Percentiles rank a stretch among this genome's conserved stretches.
Conservation (phyloP, 2,113 vertebrate genomes). For the Malurus elegans region DNA sequence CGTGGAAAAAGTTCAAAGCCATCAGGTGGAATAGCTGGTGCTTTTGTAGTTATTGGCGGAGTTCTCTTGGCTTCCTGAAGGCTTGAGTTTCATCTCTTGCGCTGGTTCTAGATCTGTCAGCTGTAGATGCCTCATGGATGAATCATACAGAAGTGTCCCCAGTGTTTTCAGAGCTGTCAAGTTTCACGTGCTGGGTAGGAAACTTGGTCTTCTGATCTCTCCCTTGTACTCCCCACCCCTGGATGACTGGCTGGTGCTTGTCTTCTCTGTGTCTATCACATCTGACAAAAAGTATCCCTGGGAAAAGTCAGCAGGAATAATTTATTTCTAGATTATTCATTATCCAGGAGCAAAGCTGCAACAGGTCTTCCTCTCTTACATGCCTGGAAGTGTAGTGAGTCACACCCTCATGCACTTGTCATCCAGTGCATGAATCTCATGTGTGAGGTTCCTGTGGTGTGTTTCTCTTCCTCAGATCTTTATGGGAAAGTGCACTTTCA, state of each 20-base stretch:
- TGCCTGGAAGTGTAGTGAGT: not conserved
- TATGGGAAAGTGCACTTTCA: not conserved
- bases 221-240: not conserved
- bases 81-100: not conserved
- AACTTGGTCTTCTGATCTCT: not conserved
- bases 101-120: not conserved
- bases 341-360: not conserved
- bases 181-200: not conserved
- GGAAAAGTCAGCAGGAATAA: not conserved
- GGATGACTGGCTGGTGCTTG: not conserved
- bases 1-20: not conserved
- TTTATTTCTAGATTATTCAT: not conserved
- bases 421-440: rapidly evolving
- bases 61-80: not conserved
- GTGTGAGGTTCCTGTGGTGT: not conserved
- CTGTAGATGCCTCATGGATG: not conserved
- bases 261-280: not conserved
- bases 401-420: rapidly evolving
- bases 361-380: not conserved
- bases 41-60: not conserved
- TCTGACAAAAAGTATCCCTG: not conserved
- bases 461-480: not conserved
- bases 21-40: not conserved
- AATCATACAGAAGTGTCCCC: not conserved
- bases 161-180: not conserved